Evolutionary conservation across 2,888 invertebrate species (phyloP), one percentile per base, ranked within the genome.

Genomic region (Magallana nippona): DNA sequence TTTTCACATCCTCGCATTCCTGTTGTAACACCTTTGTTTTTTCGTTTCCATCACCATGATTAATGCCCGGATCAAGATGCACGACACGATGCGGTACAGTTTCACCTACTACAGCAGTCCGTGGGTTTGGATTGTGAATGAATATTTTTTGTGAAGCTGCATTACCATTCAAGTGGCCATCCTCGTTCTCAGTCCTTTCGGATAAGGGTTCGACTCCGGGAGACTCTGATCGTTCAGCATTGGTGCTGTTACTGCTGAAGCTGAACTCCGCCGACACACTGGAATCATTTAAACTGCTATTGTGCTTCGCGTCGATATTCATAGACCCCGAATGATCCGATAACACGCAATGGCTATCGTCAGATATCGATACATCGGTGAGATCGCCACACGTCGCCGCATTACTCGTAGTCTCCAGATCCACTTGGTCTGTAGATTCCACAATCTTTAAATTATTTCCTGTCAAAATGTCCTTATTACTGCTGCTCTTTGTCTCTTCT

Each of bases 1-100:
- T 71, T 3, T 82, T 55, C 55, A 55, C 71, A 27, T 55, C 55
- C 55, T 55, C 13, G 77, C 82, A 82, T 82, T 71, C 71, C n/a
- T 77, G 55, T 55, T 55, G 58, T 19, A 55, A 55, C 55, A 63
- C 82, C 19, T 44, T 27, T 27, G 63, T 15, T 44, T 22, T 15
- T n/a, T 57, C 79, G 57, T 22, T 79, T 27, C 13, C 56, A 79
- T 57, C 56, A 27, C 13, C 71, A 32, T 22, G 71, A 32, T 71
- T 27, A 15, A 71, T 15, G 5, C 19, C 10, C 0, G n/a, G 60
- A 19, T 71, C 17, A 71, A 15, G 32, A 13, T 13, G 22, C 22
- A 71, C 17, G 71, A 13, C 32, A 8, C 27, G 71, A 71, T 71
- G 71, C 13, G 2, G 32, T 32, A 2, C 27, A 27, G 71, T 27